Evolutionary conservation across 2,113 vertebrate genomes (phyloP).

Genomic region (Ameiurus melas): DNA sequence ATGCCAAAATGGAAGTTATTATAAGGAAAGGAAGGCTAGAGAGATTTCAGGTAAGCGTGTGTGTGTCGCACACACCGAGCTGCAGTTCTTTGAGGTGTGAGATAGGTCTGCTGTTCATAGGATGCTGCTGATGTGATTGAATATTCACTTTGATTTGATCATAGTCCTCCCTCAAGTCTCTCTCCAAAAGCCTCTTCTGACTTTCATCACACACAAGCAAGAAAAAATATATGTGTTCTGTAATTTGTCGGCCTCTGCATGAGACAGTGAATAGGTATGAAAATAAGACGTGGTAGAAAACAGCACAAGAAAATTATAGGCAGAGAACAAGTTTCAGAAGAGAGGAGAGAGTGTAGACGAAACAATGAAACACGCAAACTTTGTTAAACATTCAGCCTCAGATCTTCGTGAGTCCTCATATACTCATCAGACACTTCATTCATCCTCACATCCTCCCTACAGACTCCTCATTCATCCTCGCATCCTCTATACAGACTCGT

Average conservation of each 20-base stretch:
- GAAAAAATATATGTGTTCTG: neutral
- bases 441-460: neutral
- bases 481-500: neutral
- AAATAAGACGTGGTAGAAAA: neutral
- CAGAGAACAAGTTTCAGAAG: neutral
- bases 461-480: neutral
- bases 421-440: neutral
- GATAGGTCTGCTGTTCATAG: neutral
- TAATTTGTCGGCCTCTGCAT: neutral
- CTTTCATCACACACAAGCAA: neutral
- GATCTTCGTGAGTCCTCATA: neutral
- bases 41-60: conserved; percentile 1
- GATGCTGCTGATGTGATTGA: neutral
- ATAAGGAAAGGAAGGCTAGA: neutral
- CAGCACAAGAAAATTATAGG: neutral
- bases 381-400: neutral
- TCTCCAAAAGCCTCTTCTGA: conserved; percentile 1
- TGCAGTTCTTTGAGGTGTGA: neutral
- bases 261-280: conserved; percentile 1
- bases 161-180: neutral
- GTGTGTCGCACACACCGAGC: neutral
- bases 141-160: conserved; percentile 45
- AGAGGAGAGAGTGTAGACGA: neutral
- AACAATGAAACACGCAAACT: neutral
- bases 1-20: neutral